Evolutionary conservation across 35 echinoderm and acorn worm genomes (phyloP), one percentile per base, ranked within the genome.

Genomic region (Lytechinus variegatus): DNA sequence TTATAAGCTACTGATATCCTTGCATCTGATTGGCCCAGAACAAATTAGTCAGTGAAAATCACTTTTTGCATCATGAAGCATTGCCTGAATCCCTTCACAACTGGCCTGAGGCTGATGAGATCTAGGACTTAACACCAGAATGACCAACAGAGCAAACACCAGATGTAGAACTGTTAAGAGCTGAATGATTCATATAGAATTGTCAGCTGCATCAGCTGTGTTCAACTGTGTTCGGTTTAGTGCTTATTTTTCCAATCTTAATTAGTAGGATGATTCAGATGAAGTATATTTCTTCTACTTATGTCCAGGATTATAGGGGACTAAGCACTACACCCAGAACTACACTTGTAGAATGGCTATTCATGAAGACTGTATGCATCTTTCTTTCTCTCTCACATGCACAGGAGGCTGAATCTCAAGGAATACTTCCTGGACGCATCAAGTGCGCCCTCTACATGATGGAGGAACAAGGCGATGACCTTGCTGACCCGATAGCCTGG

Each of bases 361-460:
- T 79, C 66, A 79, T 79, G 4, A 79, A 79, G 66, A 24, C 66
- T 21, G 61, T 79, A 24, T 90, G 4, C 88, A 51, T 90, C 1
- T 52, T 27, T 4, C 6, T 29, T 52, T 90, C 88, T 90, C 88
- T 13, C n/a, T 14, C 52, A 44, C 28, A 52, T 21, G 4, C 28
- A 71, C 71, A 95, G 95, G 95, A 95, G 54, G 95, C 95, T 44
- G 95, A 95, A 95, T 52, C 27, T 0, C 29, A 55, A 24, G 87
- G 56, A 9, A 87, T 87, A 51, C 53, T 52, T 11, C 24, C 54
- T 5, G 95, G 87, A 56, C 72, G 54, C 2, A 29, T 95, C 9
- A 21, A 89, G 19, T 57, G 53, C 28, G 95, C 95, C 86, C 90
- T 95, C 27, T 19, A 54, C 6, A 1, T 89, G 10, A 55, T 93